A percentile compares a stretch with the other conserved stretches of the same genome.
These are phyloP conservation scores for Propithecus perrieri DNA, from an alignment of 2,797 vertebrate genomes.

Conservation along the genomic window DNA sequence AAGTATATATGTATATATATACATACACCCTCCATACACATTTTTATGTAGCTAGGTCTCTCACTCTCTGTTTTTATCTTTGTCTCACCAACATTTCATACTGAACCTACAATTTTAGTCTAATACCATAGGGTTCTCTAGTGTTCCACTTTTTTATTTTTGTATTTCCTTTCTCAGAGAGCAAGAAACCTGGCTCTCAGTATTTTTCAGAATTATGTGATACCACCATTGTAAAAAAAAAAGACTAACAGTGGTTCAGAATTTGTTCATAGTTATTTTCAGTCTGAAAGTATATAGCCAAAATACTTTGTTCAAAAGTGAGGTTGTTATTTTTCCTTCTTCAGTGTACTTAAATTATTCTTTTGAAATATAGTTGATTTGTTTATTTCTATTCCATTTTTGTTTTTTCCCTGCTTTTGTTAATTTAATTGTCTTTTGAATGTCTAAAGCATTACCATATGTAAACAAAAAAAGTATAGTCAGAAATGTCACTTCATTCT, in stretches of 20 bases:
- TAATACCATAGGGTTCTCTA: not conserved
- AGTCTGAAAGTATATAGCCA: not conserved
- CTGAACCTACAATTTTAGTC: not conserved
- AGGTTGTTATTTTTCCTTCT: not conserved
- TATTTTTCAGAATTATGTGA: not conserved
- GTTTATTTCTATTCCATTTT: not conserved
- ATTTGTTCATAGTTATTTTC: not conserved
- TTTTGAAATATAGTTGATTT: not conserved
- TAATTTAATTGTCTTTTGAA: not conserved
- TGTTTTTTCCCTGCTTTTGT: not conserved
- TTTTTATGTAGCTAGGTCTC: not conserved
- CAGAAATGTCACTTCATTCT: not conserved
- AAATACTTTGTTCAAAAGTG: not conserved
- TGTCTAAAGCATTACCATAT: not conserved
- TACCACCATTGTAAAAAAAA: not conserved
- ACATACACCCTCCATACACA: not conserved
- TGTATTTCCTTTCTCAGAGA: not conserved
- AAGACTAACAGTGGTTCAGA: not conserved
- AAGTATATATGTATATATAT: not conserved
- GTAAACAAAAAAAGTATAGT: not conserved
- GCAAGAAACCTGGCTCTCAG: not conserved
- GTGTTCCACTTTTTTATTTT: not conserved
- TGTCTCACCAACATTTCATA: not conserved
- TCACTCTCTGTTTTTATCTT: not conserved
- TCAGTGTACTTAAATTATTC: not conserved